Evolutionary conservation across 1,140 invertebrate genomes (phyloP).

Genomic region (Drosophila mayri): DNA sequence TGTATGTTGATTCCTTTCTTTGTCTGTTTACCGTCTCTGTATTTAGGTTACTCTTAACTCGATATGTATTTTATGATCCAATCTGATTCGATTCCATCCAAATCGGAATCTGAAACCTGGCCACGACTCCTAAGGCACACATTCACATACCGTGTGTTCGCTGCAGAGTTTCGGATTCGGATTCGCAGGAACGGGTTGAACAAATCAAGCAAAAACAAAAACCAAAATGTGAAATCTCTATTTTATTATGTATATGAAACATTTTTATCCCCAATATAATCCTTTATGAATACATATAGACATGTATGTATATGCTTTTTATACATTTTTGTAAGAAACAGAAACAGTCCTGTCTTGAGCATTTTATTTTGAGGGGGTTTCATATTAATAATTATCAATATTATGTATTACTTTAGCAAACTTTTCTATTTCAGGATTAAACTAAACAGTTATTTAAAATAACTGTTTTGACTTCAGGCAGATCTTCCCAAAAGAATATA

Average conservation of each 20-base stretch:
- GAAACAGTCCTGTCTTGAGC: neutral
- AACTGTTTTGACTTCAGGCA: too few relatives aligned
- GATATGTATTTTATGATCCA: constrained; percentile 2
- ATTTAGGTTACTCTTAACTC: constrained; percentile 29
- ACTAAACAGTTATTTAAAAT: too few relatives aligned
- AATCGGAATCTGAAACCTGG: neutral
- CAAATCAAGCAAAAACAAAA: constrained; percentile 6
- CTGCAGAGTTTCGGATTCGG: neutral
- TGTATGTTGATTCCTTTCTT: constrained; percentile 38
- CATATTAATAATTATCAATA: neutral
- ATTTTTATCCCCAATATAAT: constrained; percentile 29
- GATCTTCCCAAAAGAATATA: too few relatives aligned
- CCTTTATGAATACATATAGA: constrained; percentile 29
- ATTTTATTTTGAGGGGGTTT: constrained; percentile 15
- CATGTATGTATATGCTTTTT: constrained; percentile 48
- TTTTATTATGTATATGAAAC: constrained; percentile 48
- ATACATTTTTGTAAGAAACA: constrained; percentile 44
- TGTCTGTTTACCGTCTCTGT: constrained; percentile 36
- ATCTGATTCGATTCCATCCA: neutral
- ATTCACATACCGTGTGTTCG: neutral
- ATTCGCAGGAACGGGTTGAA: neutral
- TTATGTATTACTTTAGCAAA: constrained; percentile 87
- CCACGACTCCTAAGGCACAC: constrained; percentile 8
- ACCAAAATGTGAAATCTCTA: constrained; percentile 52
- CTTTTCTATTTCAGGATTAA: constrained; percentile 17